A percentile compares a stretch with the other conserved stretches of the same genome.
phyloP scores from a whole-genome alignment of 2,888 invertebrate species.

The Cecidostiba fungosa region DNA sequence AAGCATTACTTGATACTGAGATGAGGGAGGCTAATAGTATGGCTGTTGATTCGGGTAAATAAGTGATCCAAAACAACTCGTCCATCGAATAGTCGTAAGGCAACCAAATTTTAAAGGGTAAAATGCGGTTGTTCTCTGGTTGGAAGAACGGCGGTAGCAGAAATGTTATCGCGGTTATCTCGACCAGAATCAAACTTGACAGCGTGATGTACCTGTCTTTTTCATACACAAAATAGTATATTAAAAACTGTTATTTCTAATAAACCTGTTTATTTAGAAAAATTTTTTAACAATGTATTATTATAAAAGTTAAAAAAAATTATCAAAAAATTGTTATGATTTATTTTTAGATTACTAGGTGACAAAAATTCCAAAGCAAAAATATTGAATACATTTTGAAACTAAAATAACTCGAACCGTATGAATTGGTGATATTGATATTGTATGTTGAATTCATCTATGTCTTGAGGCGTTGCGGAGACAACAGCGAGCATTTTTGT shows the following conservation, averaged over 20 bases:
- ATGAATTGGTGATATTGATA: conserved; percentile 17
- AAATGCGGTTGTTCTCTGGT: conserved; percentile 1
- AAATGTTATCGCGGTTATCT: conserved; percentile 28
- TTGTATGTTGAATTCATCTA: conserved; percentile 10
- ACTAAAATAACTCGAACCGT: conserved; percentile 18
- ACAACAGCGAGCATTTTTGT: neutral
- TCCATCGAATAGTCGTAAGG: conserved; percentile 7
- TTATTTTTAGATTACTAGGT: neutral
- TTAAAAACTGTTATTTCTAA: too few species aligned
- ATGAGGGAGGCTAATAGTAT: conserved; percentile 19
- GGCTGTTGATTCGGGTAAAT: neutral
- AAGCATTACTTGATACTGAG: conserved; percentile 6
- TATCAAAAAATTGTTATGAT: neutral
- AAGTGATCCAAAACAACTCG: conserved; percentile 10
- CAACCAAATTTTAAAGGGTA: conserved; percentile 42
- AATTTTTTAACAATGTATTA: too few species aligned
- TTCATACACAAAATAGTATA: neutral
- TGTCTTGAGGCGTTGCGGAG: neutral
- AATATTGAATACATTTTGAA: neutral
- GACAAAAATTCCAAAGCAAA: too few species aligned
- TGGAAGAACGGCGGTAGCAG: conserved; percentile 37
- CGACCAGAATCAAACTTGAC: conserved; percentile 31
- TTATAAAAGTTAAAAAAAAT: neutral
- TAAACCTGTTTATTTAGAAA: too few species aligned
- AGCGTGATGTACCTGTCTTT: conserved; percentile 32